Evolutionary conservation across 2,888 invertebrate species (phyloP).

Genomic region (Masnerella sp.): DNA sequence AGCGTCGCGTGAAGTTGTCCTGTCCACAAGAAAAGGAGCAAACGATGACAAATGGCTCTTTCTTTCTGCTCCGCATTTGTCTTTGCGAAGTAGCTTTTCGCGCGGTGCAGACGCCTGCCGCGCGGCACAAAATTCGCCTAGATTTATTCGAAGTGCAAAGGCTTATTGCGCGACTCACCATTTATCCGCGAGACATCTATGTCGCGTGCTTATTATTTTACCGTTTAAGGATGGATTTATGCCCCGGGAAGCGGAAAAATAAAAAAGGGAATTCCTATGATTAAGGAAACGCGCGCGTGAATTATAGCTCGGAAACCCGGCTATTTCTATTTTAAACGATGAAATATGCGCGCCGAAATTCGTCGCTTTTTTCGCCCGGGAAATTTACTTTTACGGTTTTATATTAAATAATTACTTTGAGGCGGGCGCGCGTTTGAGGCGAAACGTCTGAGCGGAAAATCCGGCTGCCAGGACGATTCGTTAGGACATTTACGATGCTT

Average conservation of each 20-base stretch:
- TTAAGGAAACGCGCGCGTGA: constrained; percentile 21
- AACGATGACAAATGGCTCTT: constrained; percentile 55
- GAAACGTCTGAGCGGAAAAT: no score
- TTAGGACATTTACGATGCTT: no score
- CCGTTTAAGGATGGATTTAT: constrained; percentile 27
- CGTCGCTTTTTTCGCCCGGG: constrained; percentile 3
- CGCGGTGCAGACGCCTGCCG: neutral
- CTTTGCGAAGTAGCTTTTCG: constrained; percentile 15
- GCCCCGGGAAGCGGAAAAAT: neutral
- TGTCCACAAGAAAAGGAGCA: constrained; percentile 48
- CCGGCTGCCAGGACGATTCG: no score
- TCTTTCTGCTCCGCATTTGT: constrained; percentile 37
- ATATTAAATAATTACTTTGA: no score
- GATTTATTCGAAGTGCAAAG: constrained; percentile 36
- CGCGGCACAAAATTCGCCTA: constrained; percentile 15
- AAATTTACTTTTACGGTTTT: no score
- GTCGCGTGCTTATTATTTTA: constrained; percentile 22
- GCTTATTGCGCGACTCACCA: constrained; percentile 17
- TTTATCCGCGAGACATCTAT: constrained; percentile 2
- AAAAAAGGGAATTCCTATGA: constrained; percentile 11
- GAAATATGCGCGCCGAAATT: constrained; percentile 16
- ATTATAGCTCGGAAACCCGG: neutral
- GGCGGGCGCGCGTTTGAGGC: no score
- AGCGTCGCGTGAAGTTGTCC: constrained; percentile 34
- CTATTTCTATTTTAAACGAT: constrained; percentile 15